Percentiles rank a stretch among this genome's conserved stretches.
Evolutionary conservation across 2,888 invertebrate species (phyloP).

Genomic region (Lamellibrachia satsuma): DNA sequence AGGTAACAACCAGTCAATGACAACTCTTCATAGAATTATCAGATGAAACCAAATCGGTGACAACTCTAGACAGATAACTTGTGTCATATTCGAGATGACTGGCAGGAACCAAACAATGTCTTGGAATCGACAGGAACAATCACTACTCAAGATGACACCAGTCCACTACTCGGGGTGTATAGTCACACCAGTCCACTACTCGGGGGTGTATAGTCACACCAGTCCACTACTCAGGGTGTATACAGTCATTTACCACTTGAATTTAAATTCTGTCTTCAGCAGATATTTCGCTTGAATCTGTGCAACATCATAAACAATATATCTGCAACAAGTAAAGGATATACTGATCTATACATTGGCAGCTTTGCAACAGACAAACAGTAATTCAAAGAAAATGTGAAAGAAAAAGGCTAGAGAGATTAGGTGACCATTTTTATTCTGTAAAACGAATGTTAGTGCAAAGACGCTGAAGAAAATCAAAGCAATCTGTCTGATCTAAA

Average conservation of each 20-base stretch:
- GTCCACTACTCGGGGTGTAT: not conserved
- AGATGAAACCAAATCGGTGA: too few relatives aligned
- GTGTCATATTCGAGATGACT: not conserved
- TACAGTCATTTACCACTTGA: slow-evolving; percentile 70
- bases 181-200: too few relatives aligned
- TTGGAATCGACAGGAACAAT: not conserved
- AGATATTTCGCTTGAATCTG: slow-evolving; percentile 93
- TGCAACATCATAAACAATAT: slow-evolving; percentile 91
- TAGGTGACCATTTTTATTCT: not conserved
- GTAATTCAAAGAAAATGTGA: not conserved
- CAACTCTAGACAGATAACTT: too few relatives aligned
- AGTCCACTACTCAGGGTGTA: too few relatives aligned
- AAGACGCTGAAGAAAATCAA: too few relatives aligned
- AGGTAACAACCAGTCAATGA: too few relatives aligned
- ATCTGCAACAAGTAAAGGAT: slow-evolving; percentile 50
- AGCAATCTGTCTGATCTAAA: too few relatives aligned
- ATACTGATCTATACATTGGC: not conserved
- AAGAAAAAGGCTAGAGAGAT: not conserved
- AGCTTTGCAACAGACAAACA: not conserved
- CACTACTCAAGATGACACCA: not conserved
- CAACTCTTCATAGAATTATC: too few relatives aligned
- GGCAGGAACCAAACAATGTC: not conserved
- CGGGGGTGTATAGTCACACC: too few relatives aligned
- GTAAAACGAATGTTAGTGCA: not conserved
- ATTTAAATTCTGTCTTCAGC: slow-evolving; percentile 85